A percentile compares a stretch with the other conserved stretches of the same genome.
Evolutionary conservation across 1,140 invertebrate species (phyloP).

Genomic region (Ostrea edulis): DNA sequence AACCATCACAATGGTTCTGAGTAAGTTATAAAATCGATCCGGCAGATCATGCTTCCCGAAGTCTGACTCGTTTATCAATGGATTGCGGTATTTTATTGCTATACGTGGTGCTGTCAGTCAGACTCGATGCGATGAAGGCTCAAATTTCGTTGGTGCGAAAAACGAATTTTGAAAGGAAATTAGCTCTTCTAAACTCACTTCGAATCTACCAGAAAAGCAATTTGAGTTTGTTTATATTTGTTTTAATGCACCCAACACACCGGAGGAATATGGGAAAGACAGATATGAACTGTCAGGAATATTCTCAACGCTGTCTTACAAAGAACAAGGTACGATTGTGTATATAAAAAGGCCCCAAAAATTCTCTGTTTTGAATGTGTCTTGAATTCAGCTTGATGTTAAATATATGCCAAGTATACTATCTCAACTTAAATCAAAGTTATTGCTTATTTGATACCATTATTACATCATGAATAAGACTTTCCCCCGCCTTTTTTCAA

Average conservation of each 20-base stretch:
- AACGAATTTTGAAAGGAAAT: not conserved
- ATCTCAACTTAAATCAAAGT: no score
- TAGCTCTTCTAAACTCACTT: not conserved
- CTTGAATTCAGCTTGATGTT: constrained; percentile 39
- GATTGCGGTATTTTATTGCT: constrained; percentile 56
- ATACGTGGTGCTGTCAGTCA: constrained; percentile 55
- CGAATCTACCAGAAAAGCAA: not conserved
- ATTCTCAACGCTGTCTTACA: constrained; percentile 50
- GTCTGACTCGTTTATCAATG: constrained; percentile 63
- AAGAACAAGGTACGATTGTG: no score
- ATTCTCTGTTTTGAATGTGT: no score
- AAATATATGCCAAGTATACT: constrained; percentile 52
- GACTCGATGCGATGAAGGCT: constrained; percentile 58
- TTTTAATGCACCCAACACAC: constrained; percentile 43
- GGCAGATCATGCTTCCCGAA: no score
- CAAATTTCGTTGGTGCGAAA: constrained; percentile 45
- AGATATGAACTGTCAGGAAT: constrained; percentile 60
- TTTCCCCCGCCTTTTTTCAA: no score
- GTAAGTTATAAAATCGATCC: no score
- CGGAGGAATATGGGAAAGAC: constrained; percentile 63
- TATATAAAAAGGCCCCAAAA: no score
- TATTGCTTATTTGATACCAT: no score
- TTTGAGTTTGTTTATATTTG: not conserved
- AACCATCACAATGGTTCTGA: no score
- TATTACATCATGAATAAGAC: no score